Evolutionary conservation across 2,888 invertebrate species (phyloP).

Genomic region (Dryocosmus kuriphilus): DNA sequence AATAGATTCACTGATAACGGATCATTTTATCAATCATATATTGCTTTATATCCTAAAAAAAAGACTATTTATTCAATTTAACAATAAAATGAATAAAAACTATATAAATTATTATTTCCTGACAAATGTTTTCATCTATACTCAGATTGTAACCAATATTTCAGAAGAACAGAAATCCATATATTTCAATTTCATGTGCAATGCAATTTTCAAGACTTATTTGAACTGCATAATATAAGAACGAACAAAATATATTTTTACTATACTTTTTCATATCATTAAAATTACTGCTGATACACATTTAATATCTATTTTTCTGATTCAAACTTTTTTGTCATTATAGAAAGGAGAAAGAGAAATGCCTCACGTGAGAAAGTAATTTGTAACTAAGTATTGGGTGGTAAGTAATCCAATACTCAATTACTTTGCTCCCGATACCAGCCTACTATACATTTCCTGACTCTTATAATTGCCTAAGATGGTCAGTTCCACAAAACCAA

Average conservation of each 20-base stretch:
- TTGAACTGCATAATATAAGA: too few species aligned
- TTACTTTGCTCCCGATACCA: not conserved
- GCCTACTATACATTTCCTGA: not conserved
- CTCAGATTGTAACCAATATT: too few species aligned
- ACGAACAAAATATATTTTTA: not conserved
- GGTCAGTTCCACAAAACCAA: too few species aligned
- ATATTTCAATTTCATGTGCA: too few species aligned
- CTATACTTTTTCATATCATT: conserved; percentile 41
- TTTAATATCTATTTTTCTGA: not conserved
- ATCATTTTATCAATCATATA: not conserved
- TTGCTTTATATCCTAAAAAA: not conserved
- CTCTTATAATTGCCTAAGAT: not conserved
- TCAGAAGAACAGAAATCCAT: too few species aligned
- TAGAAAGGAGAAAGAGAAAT: conserved; percentile 35
- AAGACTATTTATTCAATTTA: not conserved
- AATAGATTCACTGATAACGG: conserved; percentile 10
- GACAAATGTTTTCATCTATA: too few species aligned
- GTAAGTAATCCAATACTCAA: not conserved
- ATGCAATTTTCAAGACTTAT: too few species aligned
- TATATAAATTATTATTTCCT: too few species aligned
- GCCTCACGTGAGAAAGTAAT: not conserved
- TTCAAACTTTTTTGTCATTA: conserved; percentile 13
- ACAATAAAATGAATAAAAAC: not conserved
- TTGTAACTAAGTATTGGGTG: conserved; percentile 1
- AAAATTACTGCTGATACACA: not conserved